A percentile compares a stretch with the other conserved stretches of the same genome.
These are phyloP conservation scores for Petroica traversi DNA, from an alignment of 2,113 vertebrate genomes.

Conservation along the genomic window DNA sequence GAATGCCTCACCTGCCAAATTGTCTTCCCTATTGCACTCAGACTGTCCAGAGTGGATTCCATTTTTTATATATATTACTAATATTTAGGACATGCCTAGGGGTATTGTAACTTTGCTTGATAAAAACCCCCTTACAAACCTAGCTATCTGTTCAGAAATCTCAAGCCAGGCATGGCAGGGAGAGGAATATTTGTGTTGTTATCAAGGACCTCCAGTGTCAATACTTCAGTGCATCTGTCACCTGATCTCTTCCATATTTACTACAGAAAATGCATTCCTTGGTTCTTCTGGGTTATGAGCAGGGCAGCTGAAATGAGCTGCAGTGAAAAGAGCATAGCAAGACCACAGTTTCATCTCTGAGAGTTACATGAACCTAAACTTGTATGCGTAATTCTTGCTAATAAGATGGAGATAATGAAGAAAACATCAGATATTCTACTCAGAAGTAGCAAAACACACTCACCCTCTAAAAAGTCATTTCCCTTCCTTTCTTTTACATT, in stretches of 20 bases:
- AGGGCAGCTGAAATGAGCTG: background rate
- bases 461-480: background rate
- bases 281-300: background rate
- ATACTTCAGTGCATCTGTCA: no score
- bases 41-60: background rate
- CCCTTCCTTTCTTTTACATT: background rate
- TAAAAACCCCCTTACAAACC: background rate
- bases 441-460: background rate
- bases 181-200: background rate
- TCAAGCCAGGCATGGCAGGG: background rate
- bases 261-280: background rate
- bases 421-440: background rate
- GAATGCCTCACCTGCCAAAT: background rate
- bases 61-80: background rate
- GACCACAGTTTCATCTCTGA: background rate
- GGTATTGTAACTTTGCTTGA: background rate
- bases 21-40: background rate
- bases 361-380: background rate
- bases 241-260: background rate
- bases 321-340: background rate
- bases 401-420: background rate
- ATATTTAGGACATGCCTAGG: background rate
- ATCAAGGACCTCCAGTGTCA: background rate
- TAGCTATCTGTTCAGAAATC: background rate
- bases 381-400: background rate